Conservation (phyloP, 2,888 invertebrate species). For the Heliconius charithonia region DNA sequence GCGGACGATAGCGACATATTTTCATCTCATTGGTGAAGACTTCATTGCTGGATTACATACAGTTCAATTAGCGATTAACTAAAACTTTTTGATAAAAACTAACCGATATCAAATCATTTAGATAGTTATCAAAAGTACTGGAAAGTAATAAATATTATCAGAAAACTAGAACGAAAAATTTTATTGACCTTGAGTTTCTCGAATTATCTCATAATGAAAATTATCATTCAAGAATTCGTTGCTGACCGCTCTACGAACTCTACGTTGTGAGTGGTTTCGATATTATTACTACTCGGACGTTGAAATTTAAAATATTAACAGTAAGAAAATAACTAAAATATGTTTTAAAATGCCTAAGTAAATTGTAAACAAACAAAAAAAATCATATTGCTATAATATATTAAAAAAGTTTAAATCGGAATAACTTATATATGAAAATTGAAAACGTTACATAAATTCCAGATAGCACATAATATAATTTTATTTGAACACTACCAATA, state of each 20-base stretch:
- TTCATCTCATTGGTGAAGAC: conserved; percentile 66
- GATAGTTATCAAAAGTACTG: conserved; percentile 57
- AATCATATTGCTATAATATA: background rate
- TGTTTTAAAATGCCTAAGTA: background rate
- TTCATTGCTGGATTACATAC: conserved; percentile 76
- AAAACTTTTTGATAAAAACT: conserved; percentile 79
- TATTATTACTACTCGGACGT: conserved; percentile 2
- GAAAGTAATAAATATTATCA: conserved; percentile 51
- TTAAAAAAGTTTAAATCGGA: background rate
- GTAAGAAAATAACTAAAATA: background rate
- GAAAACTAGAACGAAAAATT: conserved; percentile 24
- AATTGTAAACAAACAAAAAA: background rate
- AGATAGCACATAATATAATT: background rate
- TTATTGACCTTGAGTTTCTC: conserved; percentile 29
- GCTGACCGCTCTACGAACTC: conserved; percentile 35
- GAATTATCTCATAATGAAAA: conserved; percentile 30
- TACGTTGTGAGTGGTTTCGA: conserved; percentile 6
- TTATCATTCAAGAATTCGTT: conserved; percentile 36
- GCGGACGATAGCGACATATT: conserved; percentile 66
- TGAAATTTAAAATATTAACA: background rate
- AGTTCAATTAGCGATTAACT: conserved; percentile 80
- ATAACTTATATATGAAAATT: background rate
- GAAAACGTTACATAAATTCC: background rate
- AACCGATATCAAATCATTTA: conserved; percentile 75
- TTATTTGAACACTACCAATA: conserved; percentile 30